Evolutionary conservation across 2,113 vertebrate genomes (phyloP).

Genomic region (Galemys pyrenaicus): DNA sequence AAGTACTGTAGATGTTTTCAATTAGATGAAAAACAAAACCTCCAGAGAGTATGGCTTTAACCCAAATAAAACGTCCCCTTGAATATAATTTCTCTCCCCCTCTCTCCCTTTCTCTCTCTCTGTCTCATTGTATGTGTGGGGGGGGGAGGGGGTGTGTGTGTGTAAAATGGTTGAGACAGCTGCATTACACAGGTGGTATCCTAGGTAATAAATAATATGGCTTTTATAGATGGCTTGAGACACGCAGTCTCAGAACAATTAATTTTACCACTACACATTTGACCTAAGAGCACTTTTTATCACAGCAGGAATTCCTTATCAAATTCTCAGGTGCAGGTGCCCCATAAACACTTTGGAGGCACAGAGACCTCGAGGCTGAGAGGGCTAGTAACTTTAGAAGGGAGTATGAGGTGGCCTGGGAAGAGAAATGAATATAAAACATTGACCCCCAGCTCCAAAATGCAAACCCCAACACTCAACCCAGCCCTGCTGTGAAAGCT

Average conservation of each 20-base stretch:
- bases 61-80: conserved; percentile 77
- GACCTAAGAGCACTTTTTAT: conserved; percentile 81
- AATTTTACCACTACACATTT: conserved; percentile 79
- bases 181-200: conserved; percentile 78
- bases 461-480: background rate
- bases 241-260: conserved; percentile 80
- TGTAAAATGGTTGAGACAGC: conserved; percentile 79
- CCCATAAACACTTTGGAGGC: conserved; percentile 67
- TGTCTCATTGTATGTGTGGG: background rate
- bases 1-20: conserved; percentile 77
- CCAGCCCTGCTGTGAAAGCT: background rate
- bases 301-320: conserved; percentile 81
- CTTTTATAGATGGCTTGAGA: conserved; percentile 81
- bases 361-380: background rate
- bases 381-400: conserved; percentile 10
- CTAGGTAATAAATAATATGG: conserved; percentile 74
- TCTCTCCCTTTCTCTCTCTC: background rate
- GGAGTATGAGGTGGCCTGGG: background rate
- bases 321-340: conserved; percentile 79
- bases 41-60: conserved; percentile 74
- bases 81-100: conserved; percentile 27
- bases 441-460: background rate
- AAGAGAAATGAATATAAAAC: conserved; percentile 38
- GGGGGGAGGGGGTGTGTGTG: background rate
- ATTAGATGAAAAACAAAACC: conserved; percentile 79